Percentiles rank a stretch among this genome's conserved stretches.
Evolutionary conservation across 2,797 vertebrate genomes (phyloP).

Genomic region (Manis pentadactyla): DNA sequence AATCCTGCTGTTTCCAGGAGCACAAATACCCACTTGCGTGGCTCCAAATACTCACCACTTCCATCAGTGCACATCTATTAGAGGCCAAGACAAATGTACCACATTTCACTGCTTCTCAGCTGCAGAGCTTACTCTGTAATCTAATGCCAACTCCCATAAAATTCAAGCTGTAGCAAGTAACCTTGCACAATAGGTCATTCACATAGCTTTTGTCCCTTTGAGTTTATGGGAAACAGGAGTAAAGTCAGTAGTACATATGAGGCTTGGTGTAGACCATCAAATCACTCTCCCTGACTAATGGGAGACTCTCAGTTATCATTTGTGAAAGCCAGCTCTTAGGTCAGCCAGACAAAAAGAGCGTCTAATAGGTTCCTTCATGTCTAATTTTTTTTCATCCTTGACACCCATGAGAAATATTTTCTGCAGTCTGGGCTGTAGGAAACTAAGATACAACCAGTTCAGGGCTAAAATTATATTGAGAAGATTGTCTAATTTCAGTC

Average conservation of each 20-base stretch:
- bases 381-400: neutral
- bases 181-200: conserved; percentile 64
- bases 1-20: neutral
- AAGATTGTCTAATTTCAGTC: neutral
- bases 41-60: neutral
- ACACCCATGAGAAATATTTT: neutral
- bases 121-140: conserved; percentile 56
- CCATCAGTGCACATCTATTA: neutral
- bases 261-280: neutral
- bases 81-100: neutral
- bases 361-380: neutral
- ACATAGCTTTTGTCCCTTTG: conserved; percentile 44
- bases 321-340: conserved; percentile 10
- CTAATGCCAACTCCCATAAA: conserved; percentile 73
- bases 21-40: neutral
- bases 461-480: neutral
- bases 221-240: conserved; percentile 57
- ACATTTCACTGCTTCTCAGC: conserved; percentile 45
- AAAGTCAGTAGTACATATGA: conserved; percentile 20
- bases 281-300: conserved; percentile 29
- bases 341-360: neutral
- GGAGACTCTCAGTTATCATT: neutral
- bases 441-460: neutral
- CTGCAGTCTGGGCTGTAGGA: neutral
- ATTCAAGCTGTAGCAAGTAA: conserved; percentile 68